Evolutionary conservation across 64 coral and sea anemone species (phyloP).

Genomic region (Platygyra sinensis): DNA sequence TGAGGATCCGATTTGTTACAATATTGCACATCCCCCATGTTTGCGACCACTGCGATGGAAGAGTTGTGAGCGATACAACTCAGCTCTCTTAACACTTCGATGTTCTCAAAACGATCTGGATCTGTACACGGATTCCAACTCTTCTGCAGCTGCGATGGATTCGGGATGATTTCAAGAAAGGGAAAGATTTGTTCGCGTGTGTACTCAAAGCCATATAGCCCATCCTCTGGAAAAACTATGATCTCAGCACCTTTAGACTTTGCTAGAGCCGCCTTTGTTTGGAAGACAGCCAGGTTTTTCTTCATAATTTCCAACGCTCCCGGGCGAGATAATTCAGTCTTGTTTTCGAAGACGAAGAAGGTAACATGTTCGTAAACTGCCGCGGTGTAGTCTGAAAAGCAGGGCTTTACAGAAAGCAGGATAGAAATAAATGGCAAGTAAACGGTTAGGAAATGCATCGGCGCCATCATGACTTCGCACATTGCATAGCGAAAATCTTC

Average conservation of each 20-base stretch:
- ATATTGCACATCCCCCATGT: slow-evolving; percentile 93
- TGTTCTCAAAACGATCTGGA: slow-evolving; percentile 56
- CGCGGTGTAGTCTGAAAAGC: slow-evolving; percentile 54
- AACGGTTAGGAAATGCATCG: neutral
- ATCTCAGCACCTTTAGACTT: slow-evolving; percentile 71
- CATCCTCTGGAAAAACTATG: slow-evolving; percentile 96
- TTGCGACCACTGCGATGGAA: slow-evolving; percentile 90
- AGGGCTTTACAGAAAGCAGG: neutral
- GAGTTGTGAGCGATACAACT: slow-evolving; percentile 88
- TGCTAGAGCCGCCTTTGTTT: slow-evolving; percentile 62
- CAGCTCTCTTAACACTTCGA: slow-evolving; percentile 70
- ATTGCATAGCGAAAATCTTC: neutral
- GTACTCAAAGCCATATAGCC: slow-evolving; percentile 73
- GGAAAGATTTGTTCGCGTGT: slow-evolving; percentile 61
- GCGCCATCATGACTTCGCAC: slow-evolving; percentile 1
- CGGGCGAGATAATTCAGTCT: slow-evolving; percentile 28
- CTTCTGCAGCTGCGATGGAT: slow-evolving; percentile 20
- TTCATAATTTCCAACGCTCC: slow-evolving; percentile 80
- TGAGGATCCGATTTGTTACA: slow-evolving; percentile 76
- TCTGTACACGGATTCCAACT: slow-evolving; percentile 79
- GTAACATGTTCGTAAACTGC: slow-evolving; percentile 86
- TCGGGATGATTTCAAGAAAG: slow-evolving; percentile 85
- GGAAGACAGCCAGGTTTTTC: slow-evolving; percentile 75
- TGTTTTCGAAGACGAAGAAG: slow-evolving; percentile 10
- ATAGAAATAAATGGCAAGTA: neutral